Evolutionary conservation across 2,113 vertebrate genomes (phyloP), one percentile per base, ranked within the genome.

Genomic region (Todiramphus saurophagus): DNA sequence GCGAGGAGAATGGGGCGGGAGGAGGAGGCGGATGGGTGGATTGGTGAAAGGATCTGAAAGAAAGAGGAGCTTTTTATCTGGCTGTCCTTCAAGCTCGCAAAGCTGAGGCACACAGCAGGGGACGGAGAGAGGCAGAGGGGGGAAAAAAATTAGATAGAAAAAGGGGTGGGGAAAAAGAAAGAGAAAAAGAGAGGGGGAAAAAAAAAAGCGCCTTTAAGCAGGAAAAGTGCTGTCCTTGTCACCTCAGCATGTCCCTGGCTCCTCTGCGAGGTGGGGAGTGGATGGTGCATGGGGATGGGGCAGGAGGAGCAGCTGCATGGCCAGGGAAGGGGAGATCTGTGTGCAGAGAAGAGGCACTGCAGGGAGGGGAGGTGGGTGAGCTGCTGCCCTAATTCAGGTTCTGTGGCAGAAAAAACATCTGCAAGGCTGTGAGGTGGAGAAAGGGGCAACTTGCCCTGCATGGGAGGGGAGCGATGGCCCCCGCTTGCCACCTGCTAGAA

Each of bases 1-100:
- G 78, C 8, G 28, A 95, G 87, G 73, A 82, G 90, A 95, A 95
- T 18, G 60, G 64, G 79, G 90, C 8, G 50, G 90, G 82, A 81
- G 87, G 95, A 93, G 92, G 89, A 60, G 82, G 90, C 20, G 17
- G 94, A 84, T 44, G 91, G 94, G 81, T 43, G 82, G 80, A 69
- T 94, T 79, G 87, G 88, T 85, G 93, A 92, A 92, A 94, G 81
- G 90, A 95, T 88, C 80, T 83, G 83, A 97, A 97, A 96, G 95
- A 78, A 82, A 81, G 50, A 94, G 84, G 20, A 56, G 96, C 91
- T 96, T 97, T 98, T 98, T 78, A 97, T 97, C 96, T 77, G 89
- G 50, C 95, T 24, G 70, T 76, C 95, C 96, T 96, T 97, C 95
- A 59, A 31, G 89, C 46, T 86, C 25, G 35, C 89, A 91, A 83